Evolutionary conservation across 2,113 vertebrate species (phyloP), one percentile per base, ranked within the genome.

Genomic region (Nipponia nippon): DNA sequence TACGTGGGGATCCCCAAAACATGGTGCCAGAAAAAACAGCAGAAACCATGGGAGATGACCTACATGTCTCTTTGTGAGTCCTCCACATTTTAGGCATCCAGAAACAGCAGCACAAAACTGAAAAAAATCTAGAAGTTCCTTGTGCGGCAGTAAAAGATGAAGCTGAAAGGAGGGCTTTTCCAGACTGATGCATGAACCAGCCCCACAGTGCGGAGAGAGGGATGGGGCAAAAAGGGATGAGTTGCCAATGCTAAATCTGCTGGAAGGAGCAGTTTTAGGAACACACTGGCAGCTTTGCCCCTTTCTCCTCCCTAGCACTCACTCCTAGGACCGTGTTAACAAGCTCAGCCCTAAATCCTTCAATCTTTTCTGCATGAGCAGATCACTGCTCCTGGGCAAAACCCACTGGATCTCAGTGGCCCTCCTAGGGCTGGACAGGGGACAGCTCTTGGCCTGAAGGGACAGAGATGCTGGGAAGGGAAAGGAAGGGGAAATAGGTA

Each of bases 121-220:
- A 42, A 42, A 42, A 42, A 42, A 42, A 42, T 42, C 46, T 73
- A 79, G 85, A 82, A 87, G 25, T 16, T 77, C 26, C 56, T 78
- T 71, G 29, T 56, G 21, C 0, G 0, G 7, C 38, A 90, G 52
- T 13, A 59, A 89, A 82, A 86, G 52, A 59, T 47, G 44, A 76
- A 72, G 19, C 13, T 85, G 82, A 89, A 84, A 83, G 38, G 38
- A 89, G 11, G 8, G 32, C 30, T 85, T 85, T 93, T 80, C 75
- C 71, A 85, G 44, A 46, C 13, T 4, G 3, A 19, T 66, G 26
- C 11, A 59, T 58, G 73, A 94, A 85, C 36, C 73, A 93, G 49
- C 11, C 46, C 15, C 56, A 52, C 19, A 47, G 42, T 3, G 0
- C 47, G 23, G 30, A 87, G 63, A 62, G 71, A 86, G 29, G 42